A percentile compares a stretch with the other conserved stretches of the same genome.
Evolutionary conservation across 1,140 invertebrate species (phyloP).

Genomic region (Stratiolaelaps scimitus): DNA sequence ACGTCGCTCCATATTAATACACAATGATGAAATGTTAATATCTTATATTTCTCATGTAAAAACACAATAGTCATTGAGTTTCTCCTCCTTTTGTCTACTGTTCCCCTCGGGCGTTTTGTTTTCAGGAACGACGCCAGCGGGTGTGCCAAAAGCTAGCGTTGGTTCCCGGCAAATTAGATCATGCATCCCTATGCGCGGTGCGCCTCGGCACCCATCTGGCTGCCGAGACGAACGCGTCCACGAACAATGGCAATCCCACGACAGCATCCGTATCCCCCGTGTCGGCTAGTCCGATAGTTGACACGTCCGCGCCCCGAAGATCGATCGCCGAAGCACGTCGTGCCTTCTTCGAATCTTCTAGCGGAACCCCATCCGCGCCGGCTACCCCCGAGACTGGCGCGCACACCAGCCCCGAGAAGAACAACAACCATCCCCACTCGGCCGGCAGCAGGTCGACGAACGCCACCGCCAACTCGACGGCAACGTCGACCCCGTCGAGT

Average conservation of each 20-base stretch:
- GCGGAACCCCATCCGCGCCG: not conserved
- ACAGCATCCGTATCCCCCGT: too few species aligned
- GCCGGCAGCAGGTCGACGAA: not conserved
- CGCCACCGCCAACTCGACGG: not conserved
- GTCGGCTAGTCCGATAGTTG: too few species aligned
- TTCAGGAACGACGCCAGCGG: constrained; percentile 51
- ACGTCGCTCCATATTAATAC: too few species aligned
- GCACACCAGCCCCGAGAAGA: too few species aligned
- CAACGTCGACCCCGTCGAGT: not conserved
- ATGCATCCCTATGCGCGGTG: constrained; percentile 54
- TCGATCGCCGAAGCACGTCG: constrained; percentile 23
- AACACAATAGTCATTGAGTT: too few species aligned
- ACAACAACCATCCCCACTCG: too few species aligned
- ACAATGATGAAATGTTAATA: too few species aligned
- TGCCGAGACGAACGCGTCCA: not conserved
- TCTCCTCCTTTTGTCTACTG: too few species aligned
- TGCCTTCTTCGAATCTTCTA: constrained; percentile 24
- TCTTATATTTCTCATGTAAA: too few species aligned
- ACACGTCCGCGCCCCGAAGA: not conserved
- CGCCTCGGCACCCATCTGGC: not conserved
- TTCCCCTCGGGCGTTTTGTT: not conserved
- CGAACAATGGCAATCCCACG: not conserved
- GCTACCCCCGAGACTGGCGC: not conserved
- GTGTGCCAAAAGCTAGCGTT: constrained; percentile 57
- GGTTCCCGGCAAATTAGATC: constrained; percentile 83